These are phyloP conservation scores for Chrysolina oricalcia DNA, from an alignment of 2,888 invertebrate species.

Conservation along the genomic window DNA sequence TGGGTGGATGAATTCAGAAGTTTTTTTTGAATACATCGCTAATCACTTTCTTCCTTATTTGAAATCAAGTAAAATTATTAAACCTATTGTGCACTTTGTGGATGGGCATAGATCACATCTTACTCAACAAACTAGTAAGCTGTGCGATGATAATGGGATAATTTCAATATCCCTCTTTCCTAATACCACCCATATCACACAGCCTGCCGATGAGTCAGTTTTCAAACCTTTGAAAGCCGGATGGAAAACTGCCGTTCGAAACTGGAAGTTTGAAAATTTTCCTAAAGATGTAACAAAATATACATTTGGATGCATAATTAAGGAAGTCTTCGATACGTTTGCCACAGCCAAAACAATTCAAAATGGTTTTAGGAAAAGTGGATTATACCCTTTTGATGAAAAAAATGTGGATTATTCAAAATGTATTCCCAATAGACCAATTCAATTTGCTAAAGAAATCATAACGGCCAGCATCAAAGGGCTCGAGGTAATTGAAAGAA, in stretches of 20 bases:
- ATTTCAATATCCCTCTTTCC: conserved; percentile 52
- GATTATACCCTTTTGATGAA: conserved; percentile 6
- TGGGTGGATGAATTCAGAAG: conserved; percentile 46
- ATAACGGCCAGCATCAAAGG: not conserved
- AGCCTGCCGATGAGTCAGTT: conserved; percentile 43
- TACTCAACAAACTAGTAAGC: conserved; percentile 48
- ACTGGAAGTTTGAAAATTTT: conserved; percentile 28
- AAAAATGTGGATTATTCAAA: conserved; percentile 34
- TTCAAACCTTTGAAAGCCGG: conserved; percentile 40
- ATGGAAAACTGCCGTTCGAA: conserved; percentile 35
- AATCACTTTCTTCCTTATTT: conserved; percentile 33
- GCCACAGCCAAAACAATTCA: conserved; percentile 15
- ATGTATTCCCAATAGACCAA: conserved; percentile 18
- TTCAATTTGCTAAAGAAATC: not conserved
- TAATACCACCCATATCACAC: conserved; percentile 41
- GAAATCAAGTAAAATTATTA: conserved; percentile 33
- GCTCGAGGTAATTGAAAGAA: not conserved
- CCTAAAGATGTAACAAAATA: conserved; percentile 26
- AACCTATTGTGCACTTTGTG: conserved; percentile 57
- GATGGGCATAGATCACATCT: conserved; percentile 61
- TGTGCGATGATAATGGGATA: conserved; percentile 57
- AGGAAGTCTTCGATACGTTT: conserved; percentile 21
- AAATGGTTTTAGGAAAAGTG: conserved; percentile 27
- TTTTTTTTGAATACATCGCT: conserved; percentile 34
- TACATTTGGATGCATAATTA: conserved; percentile 37